Evolutionary conservation across 2,888 invertebrate genomes (phyloP), one percentile per base, ranked within the genome.

Genomic region (Heliconius charithonia): DNA sequence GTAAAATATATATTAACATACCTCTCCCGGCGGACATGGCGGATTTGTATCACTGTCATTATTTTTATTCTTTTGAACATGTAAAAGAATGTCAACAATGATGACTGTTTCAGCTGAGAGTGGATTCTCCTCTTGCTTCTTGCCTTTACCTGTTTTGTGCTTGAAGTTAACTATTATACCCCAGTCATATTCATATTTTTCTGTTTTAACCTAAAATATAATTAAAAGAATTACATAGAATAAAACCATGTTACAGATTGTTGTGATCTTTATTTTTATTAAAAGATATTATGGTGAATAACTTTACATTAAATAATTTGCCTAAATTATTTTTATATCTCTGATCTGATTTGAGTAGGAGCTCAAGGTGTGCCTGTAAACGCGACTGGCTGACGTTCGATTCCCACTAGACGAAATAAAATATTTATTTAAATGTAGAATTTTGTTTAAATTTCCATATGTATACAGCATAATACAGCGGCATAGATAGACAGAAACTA

Each of bases 81-180:
- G 97, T 66, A 99, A 91, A 81, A 99, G 91, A 71, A 98, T 97
- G 87, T 99, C 98, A 0, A 98, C 96, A 25, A 98, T 96, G 81
- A 98, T 97, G 67, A 96, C 95, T 0, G 96, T 92, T 59, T 96
- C 96, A 0, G 95, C 92, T 6, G 95, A 94, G 22, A 95, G 86
- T 0, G 96, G 95, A 87, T 96, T 96, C 59, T 91, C 89, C 2
- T 92, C 91, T 41, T 90, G 85, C 91, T 85, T 96, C 89, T 90
- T 96, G 29, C 90, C 90, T 66, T 92, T 93, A 67, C 91, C 92
- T 77, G 87, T 92, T 84, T 97, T 97, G 85, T 98, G 98, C 86
- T 97, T 97, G 88, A 98, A 99, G 92, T 98, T 99, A 2, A 99
- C 96, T 76, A 99, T 97, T 72, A 98, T 97, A 19, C 99, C 99